Percentiles rank a stretch among this genome's conserved stretches.
phyloP scores from a whole-genome alignment of 1,140 invertebrate genomes.

The Yoshiicerus persimilis region DNA sequence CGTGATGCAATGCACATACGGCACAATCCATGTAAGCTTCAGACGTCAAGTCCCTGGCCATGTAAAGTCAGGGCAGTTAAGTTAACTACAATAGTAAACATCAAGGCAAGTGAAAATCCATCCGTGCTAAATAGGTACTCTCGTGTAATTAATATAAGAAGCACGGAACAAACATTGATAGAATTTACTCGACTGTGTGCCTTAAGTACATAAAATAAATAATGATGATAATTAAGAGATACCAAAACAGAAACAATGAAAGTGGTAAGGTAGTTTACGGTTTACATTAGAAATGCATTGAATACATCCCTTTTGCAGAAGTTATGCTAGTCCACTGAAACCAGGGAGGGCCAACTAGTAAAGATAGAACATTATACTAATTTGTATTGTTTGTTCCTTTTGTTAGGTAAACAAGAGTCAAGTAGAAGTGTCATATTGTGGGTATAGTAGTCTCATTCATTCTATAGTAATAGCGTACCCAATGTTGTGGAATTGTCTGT shows the following conservation, averaged over 20 bases:
- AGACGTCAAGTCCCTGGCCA: background rate
- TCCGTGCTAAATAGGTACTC: background rate
- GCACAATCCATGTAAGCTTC: background rate
- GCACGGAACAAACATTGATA: too few species aligned
- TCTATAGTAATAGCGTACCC: background rate
- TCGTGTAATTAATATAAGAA: too few species aligned
- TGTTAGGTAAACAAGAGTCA: constrained; percentile 1
- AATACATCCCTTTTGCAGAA: background rate
- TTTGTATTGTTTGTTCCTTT: background rate
- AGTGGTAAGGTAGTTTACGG: background rate
- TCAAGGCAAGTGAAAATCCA: background rate
- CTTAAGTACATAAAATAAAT: background rate
- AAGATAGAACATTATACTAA: background rate
- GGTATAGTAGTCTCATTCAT: background rate
- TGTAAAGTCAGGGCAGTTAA: background rate
- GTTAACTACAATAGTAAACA: background rate
- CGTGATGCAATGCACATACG: background rate
- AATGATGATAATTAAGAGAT: background rate
- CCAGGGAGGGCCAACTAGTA: background rate
- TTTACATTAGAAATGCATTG: background rate
- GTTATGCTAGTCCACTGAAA: background rate
- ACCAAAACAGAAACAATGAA: background rate
- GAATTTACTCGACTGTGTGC: background rate
- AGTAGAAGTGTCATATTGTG: background rate
- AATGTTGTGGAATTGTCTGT: background rate